Evolutionary conservation across 2,113 vertebrate species (phyloP).

Genomic region (Neogale vison): DNA sequence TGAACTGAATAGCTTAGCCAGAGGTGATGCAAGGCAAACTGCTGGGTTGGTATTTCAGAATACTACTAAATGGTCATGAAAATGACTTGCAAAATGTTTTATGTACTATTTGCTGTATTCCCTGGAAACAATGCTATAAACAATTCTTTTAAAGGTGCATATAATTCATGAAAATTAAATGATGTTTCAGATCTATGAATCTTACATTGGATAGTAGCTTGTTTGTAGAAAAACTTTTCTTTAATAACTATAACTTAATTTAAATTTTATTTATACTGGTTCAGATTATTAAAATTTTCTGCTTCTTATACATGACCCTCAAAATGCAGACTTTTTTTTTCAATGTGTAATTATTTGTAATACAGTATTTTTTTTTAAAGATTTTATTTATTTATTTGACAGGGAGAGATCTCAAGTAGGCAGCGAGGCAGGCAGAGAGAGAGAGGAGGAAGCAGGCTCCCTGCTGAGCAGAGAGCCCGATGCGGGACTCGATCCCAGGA

Average conservation of each 20-base stretch:
- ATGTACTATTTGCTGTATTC: background rate
- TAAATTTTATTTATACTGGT: background rate
- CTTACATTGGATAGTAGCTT: background rate
- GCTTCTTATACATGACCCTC: background rate
- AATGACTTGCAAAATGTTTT: background rate
- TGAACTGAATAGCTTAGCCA: constrained; percentile 22
- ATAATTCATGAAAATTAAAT: constrained; percentile 37
- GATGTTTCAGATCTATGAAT: background rate
- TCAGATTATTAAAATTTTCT: background rate
- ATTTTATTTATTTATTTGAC: too few species aligned
- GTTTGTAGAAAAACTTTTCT: background rate
- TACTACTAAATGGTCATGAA: constrained; percentile 50
- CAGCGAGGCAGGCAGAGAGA: too few species aligned
- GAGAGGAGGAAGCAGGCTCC: too few species aligned
- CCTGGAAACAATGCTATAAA: constrained; percentile 19
- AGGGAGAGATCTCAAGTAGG: too few species aligned
- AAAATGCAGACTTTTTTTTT: background rate
- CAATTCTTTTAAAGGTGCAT: background rate
- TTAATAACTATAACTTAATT: background rate
- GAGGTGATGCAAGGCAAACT: constrained; percentile 54
- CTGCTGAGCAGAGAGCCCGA: too few species aligned
- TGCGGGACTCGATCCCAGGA: too few species aligned
- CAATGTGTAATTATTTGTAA: background rate
- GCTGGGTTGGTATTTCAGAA: constrained; percentile 68
- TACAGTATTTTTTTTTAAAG: background rate